These are phyloP conservation scores for Chrysopilus asiliformis DNA, from an alignment of 2,888 invertebrate species.

Conservation along the genomic window DNA sequence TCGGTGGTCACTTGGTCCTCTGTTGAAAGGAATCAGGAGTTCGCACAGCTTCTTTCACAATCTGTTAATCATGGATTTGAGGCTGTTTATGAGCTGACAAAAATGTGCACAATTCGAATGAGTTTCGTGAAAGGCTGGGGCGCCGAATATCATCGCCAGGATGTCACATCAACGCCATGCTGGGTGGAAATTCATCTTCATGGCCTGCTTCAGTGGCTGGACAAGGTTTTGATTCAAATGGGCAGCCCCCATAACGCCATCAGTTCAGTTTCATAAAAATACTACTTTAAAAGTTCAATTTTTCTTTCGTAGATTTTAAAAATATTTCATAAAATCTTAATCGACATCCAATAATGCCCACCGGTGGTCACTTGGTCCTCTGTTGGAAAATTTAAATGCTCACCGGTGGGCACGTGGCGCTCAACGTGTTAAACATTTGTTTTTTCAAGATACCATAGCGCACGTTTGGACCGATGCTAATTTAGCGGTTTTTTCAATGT, in stretches of 20 bases:
- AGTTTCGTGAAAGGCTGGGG: slow-evolving; percentile 99
- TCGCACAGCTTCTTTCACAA: slow-evolving; percentile 86
- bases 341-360: no score
- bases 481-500: no score
- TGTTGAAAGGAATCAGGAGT: slow-evolving; percentile 97
- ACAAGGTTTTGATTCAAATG: slow-evolving; percentile 97
- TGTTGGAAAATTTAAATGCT: no score
- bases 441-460: no score
- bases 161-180: slow-evolving; percentile 97
- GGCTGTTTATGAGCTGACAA: slow-evolving; percentile 96
- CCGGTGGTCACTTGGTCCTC: no score
- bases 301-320: no score
- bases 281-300: no score
- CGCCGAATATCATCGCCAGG: slow-evolving; percentile 97
- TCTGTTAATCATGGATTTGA: slow-evolving; percentile 98
- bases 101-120: slow-evolving; percentile 99
- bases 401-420: no score
- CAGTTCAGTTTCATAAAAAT: slow-evolving; percentile 87
- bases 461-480: no score
- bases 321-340: no score
- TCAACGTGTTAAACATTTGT: no score
- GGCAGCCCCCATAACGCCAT: slow-evolving; percentile 95
- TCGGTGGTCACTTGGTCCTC: no score
- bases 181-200: slow-evolving; percentile 99
- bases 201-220: slow-evolving; percentile 96